Percentiles rank a stretch among this genome's conserved stretches.
phyloP scores from a whole-genome alignment of 1,140 invertebrate species.

The Bombus soroeensis region DNA sequence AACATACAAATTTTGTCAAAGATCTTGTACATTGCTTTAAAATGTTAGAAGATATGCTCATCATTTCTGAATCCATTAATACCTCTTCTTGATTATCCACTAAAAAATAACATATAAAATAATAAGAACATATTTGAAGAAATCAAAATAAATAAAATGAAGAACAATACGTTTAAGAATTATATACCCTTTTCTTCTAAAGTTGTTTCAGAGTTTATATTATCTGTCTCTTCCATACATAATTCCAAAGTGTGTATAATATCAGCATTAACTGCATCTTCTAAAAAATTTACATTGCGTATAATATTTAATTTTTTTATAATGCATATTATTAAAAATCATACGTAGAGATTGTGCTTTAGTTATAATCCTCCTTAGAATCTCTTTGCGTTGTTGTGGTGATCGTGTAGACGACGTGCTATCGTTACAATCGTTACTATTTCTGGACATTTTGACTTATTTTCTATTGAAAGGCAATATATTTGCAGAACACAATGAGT shows the following conservation, averaged over 20 bases:
- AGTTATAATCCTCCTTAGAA: constrained; percentile 52
- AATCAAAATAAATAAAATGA: constrained; percentile 3
- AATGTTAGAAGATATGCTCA: constrained; percentile 74
- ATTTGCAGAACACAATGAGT: not conserved
- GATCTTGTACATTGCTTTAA: constrained; percentile 68
- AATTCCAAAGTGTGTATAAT: constrained; percentile 61
- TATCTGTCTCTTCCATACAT: constrained; percentile 64
- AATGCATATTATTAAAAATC: not conserved
- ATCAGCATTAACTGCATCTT: constrained; percentile 33
- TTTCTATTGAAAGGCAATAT: not conserved
- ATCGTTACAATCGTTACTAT: not conserved
- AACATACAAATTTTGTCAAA: constrained; percentile 70
- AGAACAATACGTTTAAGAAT: not conserved
- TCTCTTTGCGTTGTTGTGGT: constrained; percentile 63
- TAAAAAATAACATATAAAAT: constrained; percentile 32
- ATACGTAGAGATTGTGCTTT: constrained; percentile 62
- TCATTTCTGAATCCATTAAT: constrained; percentile 78
- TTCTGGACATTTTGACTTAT: not conserved
- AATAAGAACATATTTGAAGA: constrained; percentile 17
- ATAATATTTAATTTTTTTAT: not conserved
- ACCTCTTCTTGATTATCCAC: constrained; percentile 73
- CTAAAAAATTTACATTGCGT: constrained; percentile 55
- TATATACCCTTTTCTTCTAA: constrained; percentile 69
- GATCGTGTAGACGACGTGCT: constrained; percentile 20
- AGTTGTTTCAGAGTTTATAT: constrained; percentile 64